Percentiles rank a stretch among this genome's conserved stretches.
Evolutionary conservation across 2,113 vertebrate genomes (phyloP).

Genomic region (Macaca mulatta): DNA sequence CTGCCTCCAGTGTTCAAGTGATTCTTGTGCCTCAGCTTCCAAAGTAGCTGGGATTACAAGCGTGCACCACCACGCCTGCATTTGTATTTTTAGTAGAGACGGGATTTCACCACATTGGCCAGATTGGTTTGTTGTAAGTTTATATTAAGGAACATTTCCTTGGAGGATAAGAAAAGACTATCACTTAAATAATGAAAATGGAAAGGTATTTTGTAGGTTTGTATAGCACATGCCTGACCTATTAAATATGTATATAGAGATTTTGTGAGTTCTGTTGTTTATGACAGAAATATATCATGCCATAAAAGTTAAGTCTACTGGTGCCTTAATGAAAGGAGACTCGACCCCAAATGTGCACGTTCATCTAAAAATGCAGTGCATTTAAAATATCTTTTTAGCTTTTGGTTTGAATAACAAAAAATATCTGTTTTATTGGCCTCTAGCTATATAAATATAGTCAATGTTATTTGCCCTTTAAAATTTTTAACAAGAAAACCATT

Average conservation of each 20-base stretch:
- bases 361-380: slow-evolving; percentile 9
- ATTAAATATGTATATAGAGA: slow-evolving; percentile 50
- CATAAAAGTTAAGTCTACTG: background rate
- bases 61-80: no score
- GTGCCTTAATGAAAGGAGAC: background rate
- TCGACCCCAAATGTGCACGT: background rate
- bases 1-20: no score
- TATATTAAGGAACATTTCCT: background rate
- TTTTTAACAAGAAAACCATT: slow-evolving; percentile 60
- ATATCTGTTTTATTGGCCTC: slow-evolving; percentile 36
- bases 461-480: slow-evolving; percentile 64
- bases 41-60: no score
- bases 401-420: slow-evolving; percentile 40
- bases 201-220: background rate
- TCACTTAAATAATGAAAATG: background rate
- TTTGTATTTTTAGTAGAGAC: no score
- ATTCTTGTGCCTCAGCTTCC: no score
- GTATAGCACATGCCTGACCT: slow-evolving; percentile 18
- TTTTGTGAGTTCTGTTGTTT: slow-evolving; percentile 15
- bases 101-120: no score
- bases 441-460: slow-evolving; percentile 50
- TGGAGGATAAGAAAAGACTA: background rate
- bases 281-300: background rate
- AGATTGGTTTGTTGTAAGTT: background rate
- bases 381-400: slow-evolving; percentile 37